A percentile compares a stretch with the other conserved stretches of the same genome.
phyloP scores from a whole-genome alignment of 2,113 vertebrate genomes.

The Accipiter virgatus region DNA sequence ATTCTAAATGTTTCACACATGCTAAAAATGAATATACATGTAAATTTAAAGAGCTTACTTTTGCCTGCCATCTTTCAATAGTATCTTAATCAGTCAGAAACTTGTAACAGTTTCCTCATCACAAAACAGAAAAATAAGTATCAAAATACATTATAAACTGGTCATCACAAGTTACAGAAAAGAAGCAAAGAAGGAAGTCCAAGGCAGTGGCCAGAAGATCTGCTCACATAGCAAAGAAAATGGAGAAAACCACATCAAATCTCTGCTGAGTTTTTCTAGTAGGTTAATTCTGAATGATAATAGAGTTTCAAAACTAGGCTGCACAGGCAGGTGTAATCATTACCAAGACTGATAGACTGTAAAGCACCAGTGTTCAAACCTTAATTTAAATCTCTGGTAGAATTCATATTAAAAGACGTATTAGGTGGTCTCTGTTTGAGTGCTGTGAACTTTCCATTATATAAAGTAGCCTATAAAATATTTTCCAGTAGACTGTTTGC shows the following conservation, averaged over 20 bases:
- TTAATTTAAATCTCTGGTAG: conserved; percentile 59
- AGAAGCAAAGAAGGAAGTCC: not conserved
- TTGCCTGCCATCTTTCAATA: not conserved
- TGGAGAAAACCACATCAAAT: not conserved
- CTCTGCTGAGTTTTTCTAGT: not conserved
- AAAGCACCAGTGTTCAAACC: not conserved
- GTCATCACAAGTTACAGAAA: not conserved
- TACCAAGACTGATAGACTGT: conserved; percentile 23
- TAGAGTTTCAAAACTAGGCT: not conserved
- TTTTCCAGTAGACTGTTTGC: conserved; percentile 38
- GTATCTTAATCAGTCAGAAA: not conserved
- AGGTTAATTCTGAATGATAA: conserved; percentile 16
- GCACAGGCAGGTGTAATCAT: not conserved
- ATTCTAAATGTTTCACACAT: not conserved
- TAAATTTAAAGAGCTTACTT: not conserved
- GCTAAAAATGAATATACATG: not conserved
- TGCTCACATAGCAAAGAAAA: not conserved
- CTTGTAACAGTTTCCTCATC: not conserved
- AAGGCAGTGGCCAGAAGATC: not conserved
- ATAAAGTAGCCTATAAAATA: conserved; percentile 52
- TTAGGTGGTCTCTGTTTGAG: not conserved
- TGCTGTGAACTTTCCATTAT: conserved; percentile 54
- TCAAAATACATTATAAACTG: not conserved
- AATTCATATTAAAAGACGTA: conserved; percentile 43
- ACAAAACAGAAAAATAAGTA: not conserved